Conservation (phyloP, 2,888 invertebrate species). For the Crematogaster levior region DNA sequence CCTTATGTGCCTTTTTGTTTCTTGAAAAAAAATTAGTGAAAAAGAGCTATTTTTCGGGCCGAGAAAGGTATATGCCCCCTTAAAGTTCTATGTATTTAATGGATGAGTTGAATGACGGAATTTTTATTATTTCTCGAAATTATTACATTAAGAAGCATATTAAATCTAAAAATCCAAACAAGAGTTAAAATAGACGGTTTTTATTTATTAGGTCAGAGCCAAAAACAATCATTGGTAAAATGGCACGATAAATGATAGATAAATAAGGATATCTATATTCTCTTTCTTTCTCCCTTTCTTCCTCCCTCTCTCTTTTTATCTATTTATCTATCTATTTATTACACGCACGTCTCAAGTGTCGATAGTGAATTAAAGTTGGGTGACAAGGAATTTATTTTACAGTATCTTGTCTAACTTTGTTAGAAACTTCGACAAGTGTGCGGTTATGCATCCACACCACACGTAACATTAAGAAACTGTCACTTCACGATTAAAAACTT, state of each 20-base stretch:
- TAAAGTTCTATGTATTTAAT: background rate
- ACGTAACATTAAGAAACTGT: conserved; percentile 51
- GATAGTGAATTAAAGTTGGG: conserved; percentile 52
- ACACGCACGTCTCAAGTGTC: conserved; percentile 22
- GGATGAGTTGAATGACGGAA: background rate
- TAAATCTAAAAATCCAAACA: background rate
- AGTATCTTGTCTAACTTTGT: conserved; percentile 43
- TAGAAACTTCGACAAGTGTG: conserved; percentile 32
- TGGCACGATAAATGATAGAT: background rate
- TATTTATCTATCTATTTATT: background rate
- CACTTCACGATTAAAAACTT: conserved; percentile 50
- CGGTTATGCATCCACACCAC: background rate
- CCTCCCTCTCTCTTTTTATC: background rate
- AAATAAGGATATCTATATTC: background rate
- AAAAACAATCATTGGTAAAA: background rate
- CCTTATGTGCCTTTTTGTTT: too few relatives aligned
- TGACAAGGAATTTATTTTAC: conserved; percentile 53
- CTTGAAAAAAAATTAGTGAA: too few relatives aligned
- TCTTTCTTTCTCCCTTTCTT: background rate
- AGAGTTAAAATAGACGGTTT: background rate
- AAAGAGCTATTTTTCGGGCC: too few relatives aligned
- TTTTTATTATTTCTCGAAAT: background rate
- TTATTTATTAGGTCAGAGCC: background rate
- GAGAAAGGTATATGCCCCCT: too few relatives aligned
- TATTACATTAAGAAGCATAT: too few relatives aligned